Evolutionary conservation across 2,888 invertebrate species (phyloP), one percentile per base, ranked within the genome.

Genomic region (Tanaodytes sp.): DNA sequence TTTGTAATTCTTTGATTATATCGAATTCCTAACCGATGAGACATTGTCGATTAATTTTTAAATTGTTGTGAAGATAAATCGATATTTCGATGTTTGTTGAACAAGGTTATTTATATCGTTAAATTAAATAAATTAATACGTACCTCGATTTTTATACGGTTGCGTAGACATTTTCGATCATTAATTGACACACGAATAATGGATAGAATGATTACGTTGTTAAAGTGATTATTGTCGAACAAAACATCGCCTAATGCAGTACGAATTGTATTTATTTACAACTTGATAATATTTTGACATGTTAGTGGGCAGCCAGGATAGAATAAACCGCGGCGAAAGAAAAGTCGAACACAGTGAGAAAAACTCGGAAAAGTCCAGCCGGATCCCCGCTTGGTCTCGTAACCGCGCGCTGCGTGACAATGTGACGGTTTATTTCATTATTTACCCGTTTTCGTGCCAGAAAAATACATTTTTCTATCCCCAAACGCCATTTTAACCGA

Each of bases 71-170:
- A n/a, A n/a, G n/a, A n/a, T n/a, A n/a, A n/a, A n/a, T n/a, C n/a
- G n/a, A n/a, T n/a, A n/a, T n/a, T n/a, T n/a, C n/a, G n/a, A n/a
- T n/a, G n/a, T n/a, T n/a, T n/a, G n/a, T n/a, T n/a, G n/a, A n/a
- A 67, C 61, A 67, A 67, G 61, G 67, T 67, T 67, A 67, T 63
- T 59, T 69, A 58, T 58, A 54, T 63, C 54, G 9, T 23, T 11
- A 49, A 62, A 68, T 52, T 43, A 49, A 31, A n/a, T n/a, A n/a
- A n/a, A 23, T n/a, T 15, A 31, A 33, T 55, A 64, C 64, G 9
- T 5, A 64, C 70, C 70, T 39, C 70, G 70, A 61, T 61, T 70
- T 61, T 70, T 70, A 31, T 43, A 70, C 9, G 52, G 70, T 27
- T 55, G 64, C 12, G 64, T 45, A 18, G 70, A 65, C 70, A 70